These are phyloP conservation scores for Cuniculus paca DNA, from an alignment of 2,797 vertebrate genomes.

Conservation along the genomic window DNA sequence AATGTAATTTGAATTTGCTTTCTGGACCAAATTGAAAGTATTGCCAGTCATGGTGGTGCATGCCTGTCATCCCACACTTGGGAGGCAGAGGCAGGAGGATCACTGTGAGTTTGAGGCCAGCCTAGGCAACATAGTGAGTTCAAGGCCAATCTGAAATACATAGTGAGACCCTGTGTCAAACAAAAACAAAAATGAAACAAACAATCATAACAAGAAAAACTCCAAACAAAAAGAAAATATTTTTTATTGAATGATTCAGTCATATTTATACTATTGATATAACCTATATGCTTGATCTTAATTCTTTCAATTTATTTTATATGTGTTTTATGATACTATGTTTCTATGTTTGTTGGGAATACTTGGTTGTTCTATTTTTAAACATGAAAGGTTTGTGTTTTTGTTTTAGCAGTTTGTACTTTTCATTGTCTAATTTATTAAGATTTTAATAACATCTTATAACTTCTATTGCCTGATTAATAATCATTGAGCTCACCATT, in stretches of 20 bases:
- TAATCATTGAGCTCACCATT: background rate
- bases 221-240: background rate
- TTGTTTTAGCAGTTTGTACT: background rate
- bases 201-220: too few relatives aligned
- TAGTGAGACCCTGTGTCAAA: too few relatives aligned
- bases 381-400: background rate
- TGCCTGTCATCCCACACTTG: too few relatives aligned
- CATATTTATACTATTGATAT: background rate
- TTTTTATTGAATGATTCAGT: background rate
- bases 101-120: too few relatives aligned
- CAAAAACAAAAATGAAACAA: too few relatives aligned
- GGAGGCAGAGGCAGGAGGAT: too few relatives aligned
- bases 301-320: too few relatives aligned
- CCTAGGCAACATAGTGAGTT: too few relatives aligned
- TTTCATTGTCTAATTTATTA: background rate
- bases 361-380: conserved; percentile 22
- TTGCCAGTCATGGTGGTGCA: too few relatives aligned
- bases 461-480: background rate
- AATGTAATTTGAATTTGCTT: background rate
- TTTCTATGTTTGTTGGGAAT: background rate
- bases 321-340: background rate
- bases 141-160: too few relatives aligned
- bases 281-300: background rate
- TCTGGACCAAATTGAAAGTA: conserved; percentile 10
- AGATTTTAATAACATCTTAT: background rate